Evolutionary conservation across 2,113 vertebrate species (phyloP), one percentile per base, ranked within the genome.

Genomic region (Mesoclemmys tuberculata): DNA sequence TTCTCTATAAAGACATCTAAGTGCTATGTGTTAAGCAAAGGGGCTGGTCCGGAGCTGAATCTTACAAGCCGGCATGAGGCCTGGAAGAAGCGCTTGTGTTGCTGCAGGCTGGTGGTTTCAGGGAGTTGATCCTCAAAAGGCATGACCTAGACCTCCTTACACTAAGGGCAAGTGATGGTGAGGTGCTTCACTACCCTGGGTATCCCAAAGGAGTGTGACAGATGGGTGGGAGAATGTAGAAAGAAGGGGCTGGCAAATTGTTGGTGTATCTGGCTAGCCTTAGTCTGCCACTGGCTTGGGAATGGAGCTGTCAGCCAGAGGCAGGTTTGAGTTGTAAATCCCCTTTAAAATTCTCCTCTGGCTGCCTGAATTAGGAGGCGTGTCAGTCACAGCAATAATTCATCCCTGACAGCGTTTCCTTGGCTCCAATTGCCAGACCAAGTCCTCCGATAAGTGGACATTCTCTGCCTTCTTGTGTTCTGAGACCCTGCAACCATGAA

Each of bases 161-260:
- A 51, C 27, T 46, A 46, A 61, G 29, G 29, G 56, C 56, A 61
- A 10, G 56, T 27, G 56, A 24, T 11, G 56, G 29, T 61, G 56
- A 61, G 58, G 14, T 31, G 58, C 29, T 61, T 61, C 58, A 35
- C 13, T 35, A 61, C 27, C 29, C 58, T 61, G 58, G 58, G 29
- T 16, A 13, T 16, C 31, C 58, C 58, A 16, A 61, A 29, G 29
- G 13, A 61, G 58, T 8, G 31, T 29, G 10, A 31, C 58, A 44
- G 14, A 10, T 29, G 27, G 21, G 3, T 10, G 5, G 46, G n/a
- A 88, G 38, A 11, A 90, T 31, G 22, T 21, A 41, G 24, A 6
- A 2, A 16, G 10, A 16, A 4, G 79, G 4, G 87, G 26, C 2
- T 48, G 78, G 49, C 6, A 55, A 90, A 87, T 85, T 0, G 0